These are phyloP conservation scores for Campoletis sonorensis DNA, from an alignment of 1,140 invertebrate species.

Conservation along the genomic window DNA sequence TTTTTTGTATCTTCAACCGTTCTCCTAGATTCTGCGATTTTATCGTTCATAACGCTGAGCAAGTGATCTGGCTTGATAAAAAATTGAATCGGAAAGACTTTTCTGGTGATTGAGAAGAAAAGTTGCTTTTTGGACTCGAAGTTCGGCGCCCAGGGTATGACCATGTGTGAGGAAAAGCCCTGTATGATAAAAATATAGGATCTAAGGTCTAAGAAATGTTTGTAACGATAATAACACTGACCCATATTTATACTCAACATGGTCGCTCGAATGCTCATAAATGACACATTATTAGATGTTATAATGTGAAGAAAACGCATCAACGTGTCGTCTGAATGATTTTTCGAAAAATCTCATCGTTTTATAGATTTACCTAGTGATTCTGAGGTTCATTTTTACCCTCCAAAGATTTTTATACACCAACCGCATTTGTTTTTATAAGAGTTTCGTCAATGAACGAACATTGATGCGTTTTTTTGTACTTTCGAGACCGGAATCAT, in stretches of 20 bases:
- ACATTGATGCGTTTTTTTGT: neutral
- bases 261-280: slow-evolving; percentile 5
- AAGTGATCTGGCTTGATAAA: no score
- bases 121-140: no score
- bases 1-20: no score
- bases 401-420: neutral
- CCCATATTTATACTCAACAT: neutral
- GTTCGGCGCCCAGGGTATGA: no score
- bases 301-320: neutral
- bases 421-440: neutral
- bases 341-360: neutral
- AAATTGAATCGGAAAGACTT: no score
- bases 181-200: neutral
- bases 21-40: no score
- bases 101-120: no score
- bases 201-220: neutral
- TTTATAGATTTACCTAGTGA: neutral
- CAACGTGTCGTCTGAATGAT: neutral
- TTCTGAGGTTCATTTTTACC: neutral
- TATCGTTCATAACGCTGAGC: no score
- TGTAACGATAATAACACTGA: neutral
- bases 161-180: neutral
- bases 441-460: neutral
- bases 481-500: neutral
- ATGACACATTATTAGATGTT: neutral